Base-by-base conservation (phyloP, 2,888 invertebrate genomes). In the Andrena chrysosceles region DNA sequence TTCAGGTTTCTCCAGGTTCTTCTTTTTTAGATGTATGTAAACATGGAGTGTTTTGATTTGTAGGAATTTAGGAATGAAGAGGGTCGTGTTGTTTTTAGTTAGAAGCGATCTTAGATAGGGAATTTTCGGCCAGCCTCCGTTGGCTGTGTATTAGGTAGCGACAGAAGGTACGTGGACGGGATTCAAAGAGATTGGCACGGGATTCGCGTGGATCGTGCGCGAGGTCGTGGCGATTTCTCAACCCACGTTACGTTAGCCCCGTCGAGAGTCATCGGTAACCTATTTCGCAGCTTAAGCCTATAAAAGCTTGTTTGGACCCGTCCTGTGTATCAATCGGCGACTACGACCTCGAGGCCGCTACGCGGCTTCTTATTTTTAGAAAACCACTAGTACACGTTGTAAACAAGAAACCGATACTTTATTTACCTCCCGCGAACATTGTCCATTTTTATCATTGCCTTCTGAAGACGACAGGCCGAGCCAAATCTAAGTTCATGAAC, bases 341-440 rank as follows among this genome's bases (percentile, higher is more conserved):
- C 29, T 10, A 8, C 48, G 56, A 64, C 76, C 71, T 77, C 71
- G 56, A 56, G 71, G 71, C 63, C 71, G 76, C 63, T 26, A 62
- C 48, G 56, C 31, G 48, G 71, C 31, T 26, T 77, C 29, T 77
- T 77, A 77, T 77, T 77, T 77, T 73, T 73, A 78, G 78, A 68
- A 63, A 75, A 75, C 64, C 74, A 78, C 74, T 78, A 67, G 64
- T 67, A 23, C 54, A 63, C 68, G 54, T 68, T 74, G 73, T 78
- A 78, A 78, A 78, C 78, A 73, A 59, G 77, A 73, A 73, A 72
- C 60, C 49, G 73, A 77, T 64, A 73, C 66, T 72, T 26, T 73
- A 66, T 73, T 64, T 72, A 60, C 70, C 52, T 26, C 5, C 33
- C 23, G 20, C 10, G 23, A 26, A 7, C 23, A 26, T 56, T 56